These are phyloP conservation scores for Cnemophilus loriae DNA, from an alignment of 2,113 vertebrate genomes.

Conservation along the genomic window DNA sequence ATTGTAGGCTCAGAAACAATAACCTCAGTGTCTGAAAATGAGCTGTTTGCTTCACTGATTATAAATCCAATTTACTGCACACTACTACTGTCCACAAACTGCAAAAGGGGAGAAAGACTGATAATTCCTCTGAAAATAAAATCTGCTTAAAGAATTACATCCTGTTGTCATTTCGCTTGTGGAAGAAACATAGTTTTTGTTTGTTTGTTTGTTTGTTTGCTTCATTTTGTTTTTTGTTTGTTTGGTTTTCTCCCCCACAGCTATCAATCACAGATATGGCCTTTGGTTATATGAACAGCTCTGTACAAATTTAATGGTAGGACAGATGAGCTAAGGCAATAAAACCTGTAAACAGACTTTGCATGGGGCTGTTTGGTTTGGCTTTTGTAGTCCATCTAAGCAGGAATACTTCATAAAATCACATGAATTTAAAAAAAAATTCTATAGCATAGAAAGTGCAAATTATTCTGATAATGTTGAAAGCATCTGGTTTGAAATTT, in stretches of 20 bases:
- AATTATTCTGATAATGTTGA: not conserved
- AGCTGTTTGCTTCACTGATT: conserved; percentile 4
- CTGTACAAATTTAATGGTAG: not conserved
- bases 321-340: not conserved
- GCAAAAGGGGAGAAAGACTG: not conserved
- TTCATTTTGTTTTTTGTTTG: too few species aligned
- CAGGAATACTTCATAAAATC: not conserved
- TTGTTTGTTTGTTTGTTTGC: not conserved
- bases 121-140: not conserved
- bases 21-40: not conserved
- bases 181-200: not conserved
- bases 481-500: not conserved
- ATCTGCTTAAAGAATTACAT: not conserved
- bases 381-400: not conserved
- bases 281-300: not conserved
- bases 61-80: not conserved
- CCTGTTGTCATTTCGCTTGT: not conserved
- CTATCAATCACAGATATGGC: not conserved
- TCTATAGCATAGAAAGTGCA: not conserved
- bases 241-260: rapidly evolving
- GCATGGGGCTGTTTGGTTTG: not conserved
- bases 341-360: not conserved
- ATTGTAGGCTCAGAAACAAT: not conserved
- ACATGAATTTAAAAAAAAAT: not conserved
- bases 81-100: not conserved